Evolutionary conservation across 2,888 invertebrate species (phyloP), one percentile per base, ranked within the genome.

Genomic region (Phalera bucephala): DNA sequence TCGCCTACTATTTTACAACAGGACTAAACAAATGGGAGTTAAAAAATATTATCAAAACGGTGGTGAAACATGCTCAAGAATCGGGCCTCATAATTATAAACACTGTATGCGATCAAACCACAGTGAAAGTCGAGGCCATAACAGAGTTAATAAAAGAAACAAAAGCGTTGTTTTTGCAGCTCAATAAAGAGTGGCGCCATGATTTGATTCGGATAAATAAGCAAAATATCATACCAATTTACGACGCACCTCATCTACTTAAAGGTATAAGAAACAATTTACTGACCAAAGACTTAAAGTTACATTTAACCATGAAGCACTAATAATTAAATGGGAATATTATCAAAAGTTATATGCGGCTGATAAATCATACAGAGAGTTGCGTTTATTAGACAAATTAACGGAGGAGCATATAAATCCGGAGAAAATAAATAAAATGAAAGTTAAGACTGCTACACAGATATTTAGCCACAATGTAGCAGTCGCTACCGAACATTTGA

Each of bases 401-500:
- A 64, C 64, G 0, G 60, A 64, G 6, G 59, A 56, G 21, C 60
- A 55, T n/a, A 11, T 57, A 1, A 35, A 47, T 17, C 34, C 40
- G 0, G 35, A 53, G 7, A 63, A 62, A 52, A 56, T 53, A 6
- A 53, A 57, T 2, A 64, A 63, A 49, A 64, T 63, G 56, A 30
- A 42, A 1, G 63, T 62, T 0, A 61, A 60, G 20, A n/a, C 31
- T 2, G 61, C 61, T 1, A 36, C 59, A 5, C 60, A 68, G 40
- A 1, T 66, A 4, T 60, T 68, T 21, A 68, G 63, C 15, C 63
- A 61, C 21, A 52, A 56, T 25, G 51, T 64, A 4, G 59, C 60
- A 5, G 53, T 59, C 0, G 56, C 33, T 0, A 33, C 60, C 3
- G 35, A 46, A 27, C 48, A 49, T 39, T 31, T 52, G 5, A 15